Evolutionary conservation across 2,113 vertebrate species (phyloP).

Genomic region (Marmota monax): DNA sequence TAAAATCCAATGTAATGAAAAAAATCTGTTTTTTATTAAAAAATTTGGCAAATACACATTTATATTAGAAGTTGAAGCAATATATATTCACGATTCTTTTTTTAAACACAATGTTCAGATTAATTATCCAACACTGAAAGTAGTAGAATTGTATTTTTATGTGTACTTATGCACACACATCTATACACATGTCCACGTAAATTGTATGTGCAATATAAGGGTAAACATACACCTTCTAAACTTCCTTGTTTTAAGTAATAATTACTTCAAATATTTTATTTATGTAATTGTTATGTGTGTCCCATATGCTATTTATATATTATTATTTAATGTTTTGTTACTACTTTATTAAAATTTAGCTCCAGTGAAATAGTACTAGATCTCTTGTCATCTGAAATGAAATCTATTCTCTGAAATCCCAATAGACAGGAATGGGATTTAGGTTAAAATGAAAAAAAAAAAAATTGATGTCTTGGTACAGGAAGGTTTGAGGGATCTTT

Average conservation of each 20-base stretch:
- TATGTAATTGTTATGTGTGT: background rate
- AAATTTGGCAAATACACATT: background rate
- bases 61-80: background rate
- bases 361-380: background rate
- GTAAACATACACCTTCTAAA: background rate
- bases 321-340: too few species aligned
- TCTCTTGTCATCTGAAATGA: background rate
- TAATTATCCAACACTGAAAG: background rate
- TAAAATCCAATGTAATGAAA: background rate
- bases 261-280: background rate
- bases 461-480: background rate
- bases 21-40: background rate
- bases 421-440: too few species aligned
- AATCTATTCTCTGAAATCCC: background rate
- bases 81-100: background rate
- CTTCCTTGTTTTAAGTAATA: background rate
- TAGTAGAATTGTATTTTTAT: background rate
- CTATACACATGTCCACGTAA: background rate
- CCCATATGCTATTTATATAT: background rate
- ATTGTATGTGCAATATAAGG: background rate
- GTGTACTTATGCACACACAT: background rate
- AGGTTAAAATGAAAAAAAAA: too few species aligned
- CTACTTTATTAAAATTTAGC: background rate
- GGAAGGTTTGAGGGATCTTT: background rate
- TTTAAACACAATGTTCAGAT: background rate